These are phyloP conservation scores for Poeciliopsis gracilis DNA, from an alignment of 2,797 vertebrate genomes.

Conservation along the genomic window DNA sequence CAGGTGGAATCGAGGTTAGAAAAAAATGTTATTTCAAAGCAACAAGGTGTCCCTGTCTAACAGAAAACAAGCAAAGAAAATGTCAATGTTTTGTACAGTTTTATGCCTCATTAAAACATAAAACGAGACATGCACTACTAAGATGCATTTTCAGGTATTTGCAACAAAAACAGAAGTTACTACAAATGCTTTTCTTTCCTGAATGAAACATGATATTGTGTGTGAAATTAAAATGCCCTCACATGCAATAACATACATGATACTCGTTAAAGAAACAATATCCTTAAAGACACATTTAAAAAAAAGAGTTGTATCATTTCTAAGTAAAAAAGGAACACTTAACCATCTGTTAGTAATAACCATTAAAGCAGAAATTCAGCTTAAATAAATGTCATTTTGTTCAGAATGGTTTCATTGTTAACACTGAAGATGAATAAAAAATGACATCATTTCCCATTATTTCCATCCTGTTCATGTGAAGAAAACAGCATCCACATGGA, in stretches of 20 bases:
- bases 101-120: not conserved
- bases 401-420: conserved; percentile 14
- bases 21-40: conserved; percentile 42
- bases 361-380: conserved; percentile 22
- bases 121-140: not conserved
- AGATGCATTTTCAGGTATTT: not conserved
- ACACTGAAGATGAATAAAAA: conserved; percentile 1
- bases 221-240: not conserved
- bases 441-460: not conserved
- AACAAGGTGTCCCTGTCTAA: conserved; percentile 22
- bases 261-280: not conserved
- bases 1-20: conserved; percentile 20
- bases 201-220: not conserved
- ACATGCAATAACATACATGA: not conserved
- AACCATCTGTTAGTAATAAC: conserved; percentile 30
- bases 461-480: not conserved
- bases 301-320: not conserved
- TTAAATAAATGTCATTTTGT: not conserved
- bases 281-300: not conserved
- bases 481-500: not conserved
- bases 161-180: not conserved
- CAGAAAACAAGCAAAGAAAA: conserved; percentile 12
- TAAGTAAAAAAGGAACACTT: not conserved
- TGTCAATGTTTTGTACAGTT: not conserved
- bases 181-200: not conserved